These are phyloP conservation scores for Passer domesticus DNA, from an alignment of 2,113 vertebrate genomes.

Conservation along the genomic window DNA sequence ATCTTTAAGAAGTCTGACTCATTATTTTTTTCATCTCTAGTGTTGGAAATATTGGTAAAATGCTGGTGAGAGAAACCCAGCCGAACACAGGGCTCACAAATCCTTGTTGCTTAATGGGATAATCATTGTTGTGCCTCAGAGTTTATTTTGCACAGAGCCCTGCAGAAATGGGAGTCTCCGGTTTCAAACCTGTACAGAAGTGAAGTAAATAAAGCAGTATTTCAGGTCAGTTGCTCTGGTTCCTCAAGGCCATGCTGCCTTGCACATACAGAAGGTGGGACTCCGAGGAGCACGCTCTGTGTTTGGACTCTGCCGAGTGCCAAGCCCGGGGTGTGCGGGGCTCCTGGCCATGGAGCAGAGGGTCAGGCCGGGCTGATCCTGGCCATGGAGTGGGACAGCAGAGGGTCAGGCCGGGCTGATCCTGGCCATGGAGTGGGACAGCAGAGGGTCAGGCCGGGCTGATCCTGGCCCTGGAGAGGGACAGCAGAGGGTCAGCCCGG, in stretches of 20 bases:
- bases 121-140: neutral
- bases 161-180: neutral
- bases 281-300: accelerated
- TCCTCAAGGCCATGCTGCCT: neutral
- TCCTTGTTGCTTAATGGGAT: neutral
- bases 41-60: neutral
- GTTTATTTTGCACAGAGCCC: neutral
- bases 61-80: neutral
- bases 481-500: too few relatives aligned
- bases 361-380: neutral
- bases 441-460: neutral
- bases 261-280: neutral
- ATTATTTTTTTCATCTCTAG: neutral
- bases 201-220: neutral
- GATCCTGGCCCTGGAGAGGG: neutral
- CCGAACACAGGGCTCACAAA: neutral
- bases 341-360: neutral
- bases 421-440: neutral
- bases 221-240: neutral
- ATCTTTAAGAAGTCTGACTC: neutral
- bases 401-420: neutral
- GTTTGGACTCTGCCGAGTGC: neutral
- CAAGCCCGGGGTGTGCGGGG: neutral
- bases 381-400: too few relatives aligned
- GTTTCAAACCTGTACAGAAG: neutral